Percentiles rank a stretch among this genome's conserved stretches.
Evolutionary conservation across 1,140 invertebrate species (phyloP).

Genomic region (Apis mellifera): Amel_HAv3.1 CM009933.2:11519001-11519500

Average conservation of each 20-base stretch:
- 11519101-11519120: neutral
- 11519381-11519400: neutral
- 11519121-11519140: no score
- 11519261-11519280: neutral
- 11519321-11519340: neutral
- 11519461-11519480: neutral
- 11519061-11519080: neutral
- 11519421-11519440: neutral
- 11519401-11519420: neutral
- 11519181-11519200: no score
- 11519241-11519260: neutral
- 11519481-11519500: neutral
- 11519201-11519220: no score
- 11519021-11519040: constrained; percentile 33
- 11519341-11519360: neutral
- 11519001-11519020: constrained; percentile 29
- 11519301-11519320: neutral
- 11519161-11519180: neutral
- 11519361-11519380: neutral
- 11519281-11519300: neutral
- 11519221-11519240: no score
- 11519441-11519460: no score
- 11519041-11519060: neutral
- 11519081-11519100: neutral
- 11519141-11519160: no score